Conservation (phyloP, 2,888 invertebrate genomes). For the Temnothorax unifasciatus region DNA sequence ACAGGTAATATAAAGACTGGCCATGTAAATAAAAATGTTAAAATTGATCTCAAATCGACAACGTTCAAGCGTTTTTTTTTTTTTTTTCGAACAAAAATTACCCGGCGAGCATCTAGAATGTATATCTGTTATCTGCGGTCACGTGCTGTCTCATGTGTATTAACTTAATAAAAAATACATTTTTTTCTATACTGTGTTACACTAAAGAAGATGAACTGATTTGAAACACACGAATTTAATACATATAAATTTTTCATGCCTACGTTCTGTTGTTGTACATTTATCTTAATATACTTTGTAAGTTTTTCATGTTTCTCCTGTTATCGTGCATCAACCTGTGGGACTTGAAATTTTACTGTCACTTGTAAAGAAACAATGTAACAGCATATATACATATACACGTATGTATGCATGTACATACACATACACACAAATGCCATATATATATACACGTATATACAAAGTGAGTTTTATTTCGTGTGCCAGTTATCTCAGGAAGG, state of each 20-base stretch:
- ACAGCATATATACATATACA: conserved; percentile 40
- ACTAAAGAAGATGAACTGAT: neutral
- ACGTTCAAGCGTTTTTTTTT: conserved; percentile 23
- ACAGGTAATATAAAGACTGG: conserved; percentile 69
- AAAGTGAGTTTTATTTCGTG: no score
- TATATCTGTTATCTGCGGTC: conserved; percentile 60
- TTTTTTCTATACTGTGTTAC: conserved; percentile 18
- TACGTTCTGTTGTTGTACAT: conserved; percentile 15
- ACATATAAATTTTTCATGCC: conserved; percentile 38
- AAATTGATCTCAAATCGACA: conserved; percentile 49
- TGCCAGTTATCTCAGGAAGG: no score
- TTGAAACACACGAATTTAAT: neutral
- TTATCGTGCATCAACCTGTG: conserved; percentile 34
- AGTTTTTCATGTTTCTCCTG: conserved; percentile 46
- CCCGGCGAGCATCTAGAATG: conserved; percentile 58
- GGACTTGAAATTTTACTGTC: conserved; percentile 48
- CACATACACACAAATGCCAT: conserved; percentile 29
- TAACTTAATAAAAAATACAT: neutral
- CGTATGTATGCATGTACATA: neutral
- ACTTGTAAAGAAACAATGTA: conserved; percentile 49
- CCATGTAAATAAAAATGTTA: conserved; percentile 70
- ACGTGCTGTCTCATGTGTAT: conserved; percentile 52
- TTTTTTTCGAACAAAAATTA: conserved; percentile 38
- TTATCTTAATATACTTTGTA: neutral
- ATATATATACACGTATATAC: neutral